Percentiles rank a stretch among this genome's conserved stretches.
phyloP scores from a whole-genome alignment of 2,888 invertebrate genomes.

The Drosophila flavopinicola region DNA sequence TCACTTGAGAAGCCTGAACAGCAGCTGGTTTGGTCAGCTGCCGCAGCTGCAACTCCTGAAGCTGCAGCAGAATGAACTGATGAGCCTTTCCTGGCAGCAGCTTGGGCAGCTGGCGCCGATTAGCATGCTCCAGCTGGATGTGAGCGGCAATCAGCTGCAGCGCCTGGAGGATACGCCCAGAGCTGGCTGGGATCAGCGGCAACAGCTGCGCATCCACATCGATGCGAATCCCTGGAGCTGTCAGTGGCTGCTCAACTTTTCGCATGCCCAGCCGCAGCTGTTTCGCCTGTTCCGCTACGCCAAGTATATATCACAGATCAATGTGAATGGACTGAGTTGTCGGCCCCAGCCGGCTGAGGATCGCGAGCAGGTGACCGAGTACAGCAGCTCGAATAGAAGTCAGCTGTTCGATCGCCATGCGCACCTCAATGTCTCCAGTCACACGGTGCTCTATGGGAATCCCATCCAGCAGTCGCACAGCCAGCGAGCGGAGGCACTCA shows the following conservation, averaged over 20 bases:
- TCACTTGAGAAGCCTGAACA: slow-evolving; percentile 58
- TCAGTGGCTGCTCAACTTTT: slow-evolving; percentile 81
- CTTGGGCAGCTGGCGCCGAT: slow-evolving; percentile 46
- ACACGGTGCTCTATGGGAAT: slow-evolving; percentile 76
- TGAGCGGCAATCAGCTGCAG: slow-evolving; percentile 65
- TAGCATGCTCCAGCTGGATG: slow-evolving; percentile 49
- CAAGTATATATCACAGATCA: slow-evolving; percentile 83
- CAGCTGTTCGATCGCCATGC: slow-evolving; percentile 16
- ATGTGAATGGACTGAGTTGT: slow-evolving; percentile 83
- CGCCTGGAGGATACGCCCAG: slow-evolving; percentile 43
- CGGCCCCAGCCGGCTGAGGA: slow-evolving; percentile 53
- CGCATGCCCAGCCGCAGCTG: slow-evolving; percentile 77
- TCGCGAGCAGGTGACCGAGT: slow-evolving; percentile 2
- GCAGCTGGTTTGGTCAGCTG: slow-evolving; percentile 64
- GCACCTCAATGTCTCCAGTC: slow-evolving; percentile 65
- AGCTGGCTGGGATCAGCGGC: slow-evolving; percentile 26
- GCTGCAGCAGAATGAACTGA: slow-evolving; percentile 67
- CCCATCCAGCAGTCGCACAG: slow-evolving; percentile 78
- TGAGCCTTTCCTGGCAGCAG: slow-evolving; percentile 52
- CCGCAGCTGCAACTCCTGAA: slow-evolving; percentile 57
- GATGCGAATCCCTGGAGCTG: slow-evolving; percentile 83
- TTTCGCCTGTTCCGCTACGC: slow-evolving; percentile 81
- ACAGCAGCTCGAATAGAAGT: slow-evolving; percentile 2
- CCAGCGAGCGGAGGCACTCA: slow-evolving; percentile 80
- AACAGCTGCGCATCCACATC: slow-evolving; percentile 68